Evolutionary conservation across 2,113 vertebrate species (phyloP).

Genomic region (Hystrix cristata): DNA sequence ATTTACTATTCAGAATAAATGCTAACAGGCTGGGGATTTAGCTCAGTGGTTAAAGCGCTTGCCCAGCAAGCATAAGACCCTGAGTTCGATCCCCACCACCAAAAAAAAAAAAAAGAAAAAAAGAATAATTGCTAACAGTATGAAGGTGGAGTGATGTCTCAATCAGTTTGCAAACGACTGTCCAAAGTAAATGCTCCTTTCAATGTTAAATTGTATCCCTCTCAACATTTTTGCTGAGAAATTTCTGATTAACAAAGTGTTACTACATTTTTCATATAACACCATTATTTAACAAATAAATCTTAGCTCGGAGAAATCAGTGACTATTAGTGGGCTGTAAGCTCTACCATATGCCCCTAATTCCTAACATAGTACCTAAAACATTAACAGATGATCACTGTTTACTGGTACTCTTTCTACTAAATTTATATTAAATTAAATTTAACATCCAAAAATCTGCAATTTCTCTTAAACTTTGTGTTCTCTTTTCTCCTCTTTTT

Average conservation of each 20-base stretch:
- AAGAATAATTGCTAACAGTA: neutral
- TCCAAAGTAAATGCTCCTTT: neutral
- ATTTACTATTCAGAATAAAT: constrained; percentile 1
- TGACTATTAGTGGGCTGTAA: neutral
- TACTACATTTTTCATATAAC: neutral
- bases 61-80: no score
- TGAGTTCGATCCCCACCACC: no score
- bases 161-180: neutral
- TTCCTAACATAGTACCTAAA: neutral
- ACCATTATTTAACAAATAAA: neutral
- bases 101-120: no score
- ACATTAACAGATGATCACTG: neutral
- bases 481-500: neutral
- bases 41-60: no score
- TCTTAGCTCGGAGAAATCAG: neutral
- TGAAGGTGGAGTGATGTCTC: neutral
- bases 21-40: neutral
- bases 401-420: constrained; percentile 14
- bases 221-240: neutral
- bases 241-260: neutral
- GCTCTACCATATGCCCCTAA: neutral
- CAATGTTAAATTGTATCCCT: neutral
- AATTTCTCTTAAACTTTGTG: constrained; percentile 20
- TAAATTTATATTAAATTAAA: constrained; percentile 33
- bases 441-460: constrained; percentile 11